A percentile compares a stretch with the other conserved stretches of the same genome.
Evolutionary conservation across 2,888 invertebrate species (phyloP).

Genomic region (Limnephilus auricula): DNA sequence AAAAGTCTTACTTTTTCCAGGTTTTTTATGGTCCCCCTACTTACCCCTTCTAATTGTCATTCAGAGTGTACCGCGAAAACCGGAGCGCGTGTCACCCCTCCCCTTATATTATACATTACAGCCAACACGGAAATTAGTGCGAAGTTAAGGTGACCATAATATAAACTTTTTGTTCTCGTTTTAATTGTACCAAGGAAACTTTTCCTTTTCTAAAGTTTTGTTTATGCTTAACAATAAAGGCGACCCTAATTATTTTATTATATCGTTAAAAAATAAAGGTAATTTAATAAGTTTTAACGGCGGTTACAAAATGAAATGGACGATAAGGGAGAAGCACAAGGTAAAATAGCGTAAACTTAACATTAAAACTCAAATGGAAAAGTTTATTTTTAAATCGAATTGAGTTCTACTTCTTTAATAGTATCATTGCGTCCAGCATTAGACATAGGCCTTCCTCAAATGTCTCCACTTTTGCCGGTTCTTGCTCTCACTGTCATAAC

Average conservation of each 20-base stretch:
- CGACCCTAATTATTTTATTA: neutral
- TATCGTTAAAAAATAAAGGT: neutral
- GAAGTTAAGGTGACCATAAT: conserved; percentile 19
- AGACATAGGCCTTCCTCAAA: too few relatives aligned
- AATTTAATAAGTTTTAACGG: neutral
- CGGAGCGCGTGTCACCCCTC: neutral
- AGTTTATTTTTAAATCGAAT: too few relatives aligned
- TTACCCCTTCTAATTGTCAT: conserved; percentile 21
- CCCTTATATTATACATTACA: conserved; percentile 10
- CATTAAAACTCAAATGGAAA: too few relatives aligned
- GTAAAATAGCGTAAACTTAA: neutral
- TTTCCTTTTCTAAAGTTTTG: neutral
- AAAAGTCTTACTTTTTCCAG: neutral
- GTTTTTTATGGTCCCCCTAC: neutral
- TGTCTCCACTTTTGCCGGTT: too few relatives aligned
- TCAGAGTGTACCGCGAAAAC: conserved; percentile 5
- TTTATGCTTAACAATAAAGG: neutral
- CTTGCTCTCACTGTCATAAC: too few relatives aligned
- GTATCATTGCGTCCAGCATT: too few relatives aligned
- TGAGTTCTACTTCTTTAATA: too few relatives aligned
- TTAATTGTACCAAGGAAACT: neutral
- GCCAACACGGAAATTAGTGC: conserved; percentile 6
- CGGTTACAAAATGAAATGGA: neutral
- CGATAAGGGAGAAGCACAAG: too few relatives aligned
- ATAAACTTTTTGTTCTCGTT: neutral